Base-by-base conservation (phyloP, 2,113 vertebrate species). In the Lamprotornis superbus region DNA sequence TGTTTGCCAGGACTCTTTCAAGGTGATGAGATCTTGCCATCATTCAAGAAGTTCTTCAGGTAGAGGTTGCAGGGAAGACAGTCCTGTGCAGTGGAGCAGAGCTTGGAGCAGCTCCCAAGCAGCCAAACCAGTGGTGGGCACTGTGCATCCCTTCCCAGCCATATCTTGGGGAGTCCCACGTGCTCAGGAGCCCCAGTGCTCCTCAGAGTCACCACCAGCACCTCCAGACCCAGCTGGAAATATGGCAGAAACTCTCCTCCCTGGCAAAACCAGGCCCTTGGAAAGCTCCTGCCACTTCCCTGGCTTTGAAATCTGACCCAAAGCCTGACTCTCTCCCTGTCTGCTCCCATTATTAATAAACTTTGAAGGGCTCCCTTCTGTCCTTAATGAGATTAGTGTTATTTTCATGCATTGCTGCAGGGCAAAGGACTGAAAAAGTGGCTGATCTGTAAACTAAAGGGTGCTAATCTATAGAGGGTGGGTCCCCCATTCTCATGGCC, bases 381-480 rank as follows among this genome's bases (percentile, higher is more conserved):
- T 83, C 97, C 96, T 90, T 97, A 97, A 97, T 97, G 97, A 97
- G 97, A 97, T 97, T 97, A 97, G 97, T 96, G 96, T 96, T 95
- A 97, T 97, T 97, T 97, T 96, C 96, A 96, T 97, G 96, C 94
- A 44, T 96, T 92, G 96, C 96, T 93, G 93, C 95, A 76, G 96
- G 96, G 94, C 96, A 93, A 42, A 93, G 92, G 94, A 89, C 86
- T 95, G 93, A 76, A 96, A 71, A 93, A 92, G 91, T 93, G 96
- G 93, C 94, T 94, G 96, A 95, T 94, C 95, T 97, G 96, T 97
- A 96, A 97, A 97, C 95, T 78, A 97, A 97, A 97, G 96, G 96
- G 96, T 97, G 97, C 95, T 97, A 97, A 97, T 97, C 97, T 97
- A 91, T 92, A 90, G 92, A 78, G 94, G 94, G 96, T 93, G 95